Evolutionary conservation across 2,797 vertebrate genomes (phyloP).

Genomic region (Pangasius sanitwongsei): DNA sequence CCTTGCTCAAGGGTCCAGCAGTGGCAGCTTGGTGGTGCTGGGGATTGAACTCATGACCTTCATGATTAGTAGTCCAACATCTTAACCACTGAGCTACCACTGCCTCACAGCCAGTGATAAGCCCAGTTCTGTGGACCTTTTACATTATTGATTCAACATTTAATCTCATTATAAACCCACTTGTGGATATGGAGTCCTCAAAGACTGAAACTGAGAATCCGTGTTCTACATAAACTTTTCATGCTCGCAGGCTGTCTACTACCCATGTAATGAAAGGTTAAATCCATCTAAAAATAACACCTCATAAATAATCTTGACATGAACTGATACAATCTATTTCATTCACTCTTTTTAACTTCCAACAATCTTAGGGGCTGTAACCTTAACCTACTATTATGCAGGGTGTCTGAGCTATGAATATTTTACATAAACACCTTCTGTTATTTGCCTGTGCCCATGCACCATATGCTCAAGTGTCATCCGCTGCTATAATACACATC

Average conservation of each 20-base stretch:
- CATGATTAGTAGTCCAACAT: no score
- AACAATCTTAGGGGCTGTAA: conserved; percentile 24
- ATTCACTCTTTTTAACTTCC: conserved; percentile 33
- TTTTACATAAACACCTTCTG: conserved; percentile 53
- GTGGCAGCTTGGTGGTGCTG: no score
- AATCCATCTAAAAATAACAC: conserved; percentile 11
- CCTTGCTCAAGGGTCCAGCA: no score
- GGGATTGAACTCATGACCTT: no score
- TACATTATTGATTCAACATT: not conserved
- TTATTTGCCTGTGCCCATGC: conserved; percentile 19
- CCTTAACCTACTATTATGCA: conserved; percentile 26
- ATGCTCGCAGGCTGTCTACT: not conserved
- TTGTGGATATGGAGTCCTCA: not conserved
- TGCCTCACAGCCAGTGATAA: no score
- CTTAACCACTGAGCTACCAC: no score
- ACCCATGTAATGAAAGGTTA: conserved; percentile 7
- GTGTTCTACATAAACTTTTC: conserved; percentile 3
- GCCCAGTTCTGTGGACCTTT: not conserved
- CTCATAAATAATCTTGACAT: conserved; percentile 31
- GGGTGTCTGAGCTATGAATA: conserved; percentile 51
- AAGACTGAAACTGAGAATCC: not conserved
- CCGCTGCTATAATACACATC: conserved; percentile 57
- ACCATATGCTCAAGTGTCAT: conserved; percentile 14
- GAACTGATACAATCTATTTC: conserved; percentile 25
- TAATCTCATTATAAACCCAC: not conserved